Evolutionary conservation across 1,140 invertebrate species (phyloP).

Genomic region (Drepana arcuata): DNA sequence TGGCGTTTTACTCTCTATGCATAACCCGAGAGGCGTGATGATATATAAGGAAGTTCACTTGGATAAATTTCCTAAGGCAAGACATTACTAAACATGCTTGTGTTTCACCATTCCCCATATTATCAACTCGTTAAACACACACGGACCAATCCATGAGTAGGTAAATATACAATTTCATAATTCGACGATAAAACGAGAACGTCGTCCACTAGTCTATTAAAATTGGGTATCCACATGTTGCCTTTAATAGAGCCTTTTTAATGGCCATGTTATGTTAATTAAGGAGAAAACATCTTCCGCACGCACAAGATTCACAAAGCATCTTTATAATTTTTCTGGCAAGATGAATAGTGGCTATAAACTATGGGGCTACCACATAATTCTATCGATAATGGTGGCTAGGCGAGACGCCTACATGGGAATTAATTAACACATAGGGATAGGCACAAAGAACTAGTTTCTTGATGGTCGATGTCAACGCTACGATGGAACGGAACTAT

Average conservation of each 20-base stretch:
- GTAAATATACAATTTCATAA: too few species aligned
- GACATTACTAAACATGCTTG: too few species aligned
- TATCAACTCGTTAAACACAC: too few species aligned
- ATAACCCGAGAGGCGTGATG: too few species aligned
- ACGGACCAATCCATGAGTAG: too few species aligned
- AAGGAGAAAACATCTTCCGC: slow-evolving; percentile 18
- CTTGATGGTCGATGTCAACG: slow-evolving; percentile 42
- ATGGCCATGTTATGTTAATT: slow-evolving; percentile 22
- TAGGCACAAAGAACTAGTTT: slow-evolving; percentile 44
- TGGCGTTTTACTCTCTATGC: too few species aligned
- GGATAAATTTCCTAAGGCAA: too few species aligned
- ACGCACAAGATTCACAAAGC: slow-evolving; percentile 18
- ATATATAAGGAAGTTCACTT: too few species aligned
- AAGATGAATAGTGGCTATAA: slow-evolving; percentile 40
- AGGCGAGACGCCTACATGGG: slow-evolving; percentile 56
- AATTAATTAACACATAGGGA: slow-evolving; percentile 62
- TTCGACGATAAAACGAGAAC: too few species aligned
- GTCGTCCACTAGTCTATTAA: too few species aligned
- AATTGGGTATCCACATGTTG: too few species aligned
- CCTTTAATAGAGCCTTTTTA: slow-evolving; percentile 7
- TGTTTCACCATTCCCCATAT: too few species aligned
- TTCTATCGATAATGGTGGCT: slow-evolving; percentile 53
- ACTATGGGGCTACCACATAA: slow-evolving; percentile 52
- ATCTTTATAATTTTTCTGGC: slow-evolving; percentile 33
- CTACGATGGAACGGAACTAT: slow-evolving; percentile 46